Conservation (phyloP, 2,888 invertebrate species). For the Erebia aethiops region DNA sequence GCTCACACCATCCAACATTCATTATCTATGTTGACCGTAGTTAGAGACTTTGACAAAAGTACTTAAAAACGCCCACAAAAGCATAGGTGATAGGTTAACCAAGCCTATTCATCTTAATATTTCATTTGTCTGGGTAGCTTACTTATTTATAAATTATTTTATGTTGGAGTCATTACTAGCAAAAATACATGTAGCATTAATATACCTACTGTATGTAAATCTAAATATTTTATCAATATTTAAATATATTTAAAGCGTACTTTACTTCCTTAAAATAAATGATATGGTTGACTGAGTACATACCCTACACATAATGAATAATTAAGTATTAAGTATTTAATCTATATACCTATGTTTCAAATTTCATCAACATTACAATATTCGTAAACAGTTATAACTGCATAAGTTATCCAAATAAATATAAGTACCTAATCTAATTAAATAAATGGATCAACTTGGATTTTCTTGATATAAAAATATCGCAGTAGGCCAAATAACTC, state of each 20-base stretch:
- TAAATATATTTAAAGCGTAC: not conserved
- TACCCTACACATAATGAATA: not conserved
- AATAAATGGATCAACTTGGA: too few relatives aligned
- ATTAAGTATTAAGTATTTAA: not conserved
- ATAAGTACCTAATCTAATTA: too few relatives aligned
- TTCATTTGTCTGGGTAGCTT: not conserved
- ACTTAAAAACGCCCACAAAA: constrained; percentile 2
- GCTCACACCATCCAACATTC: constrained; percentile 12
- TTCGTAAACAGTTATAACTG: not conserved
- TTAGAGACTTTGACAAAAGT: not conserved
- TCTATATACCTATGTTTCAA: not conserved
- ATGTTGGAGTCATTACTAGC: not conserved
- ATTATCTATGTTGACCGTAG: not conserved
- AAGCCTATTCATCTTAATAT: not conserved
- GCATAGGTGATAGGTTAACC: not conserved
- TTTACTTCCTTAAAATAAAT: not conserved
- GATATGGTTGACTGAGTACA: not conserved
- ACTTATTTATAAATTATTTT: not conserved
- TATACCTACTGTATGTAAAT: not conserved
- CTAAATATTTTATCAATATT: not conserved
- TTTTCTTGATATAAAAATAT: not conserved
- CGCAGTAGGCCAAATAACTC: not conserved
- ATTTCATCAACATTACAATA: not conserved
- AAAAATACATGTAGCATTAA: not conserved
- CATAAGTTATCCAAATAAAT: not conserved